Evolutionary conservation across 1,140 invertebrate species (phyloP).

Genomic region (Teleogryllus occipitalis): DNA sequence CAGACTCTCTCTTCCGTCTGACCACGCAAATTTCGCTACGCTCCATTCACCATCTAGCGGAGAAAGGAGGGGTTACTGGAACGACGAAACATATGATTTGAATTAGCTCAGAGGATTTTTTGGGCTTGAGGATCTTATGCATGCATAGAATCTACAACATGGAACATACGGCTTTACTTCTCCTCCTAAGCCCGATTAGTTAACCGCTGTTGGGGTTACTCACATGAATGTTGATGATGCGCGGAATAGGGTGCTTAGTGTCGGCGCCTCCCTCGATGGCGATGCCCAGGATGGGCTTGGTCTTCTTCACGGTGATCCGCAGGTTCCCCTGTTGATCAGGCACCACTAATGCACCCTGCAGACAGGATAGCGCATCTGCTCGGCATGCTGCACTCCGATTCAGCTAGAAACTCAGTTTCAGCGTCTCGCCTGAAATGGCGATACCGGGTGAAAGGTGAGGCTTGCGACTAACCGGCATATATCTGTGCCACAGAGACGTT

Average conservation of each 20-base stretch:
- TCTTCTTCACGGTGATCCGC: constrained; percentile 80
- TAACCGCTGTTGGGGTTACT: constrained; percentile 32
- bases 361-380: neutral
- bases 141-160: no score
- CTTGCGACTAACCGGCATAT: neutral
- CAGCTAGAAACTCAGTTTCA: neutral
- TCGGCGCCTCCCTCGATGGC: constrained; percentile 95
- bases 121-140: no score
- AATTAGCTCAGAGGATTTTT: no score
- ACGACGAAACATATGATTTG: no score
- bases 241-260: constrained; percentile 84
- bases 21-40: no score
- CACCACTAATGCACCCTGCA: constrained; percentile 44
- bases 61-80: no score
- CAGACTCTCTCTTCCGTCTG: no score
- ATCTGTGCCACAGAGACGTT: neutral
- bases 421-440: neutral
- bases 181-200: neutral
- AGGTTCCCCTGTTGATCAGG: constrained; percentile 77
- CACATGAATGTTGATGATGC: constrained; percentile 95
- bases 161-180: no score
- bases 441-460: neutral
- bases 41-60: no score
- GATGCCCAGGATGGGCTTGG: constrained; percentile 87
- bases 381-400: neutral